A percentile compares a stretch with the other conserved stretches of the same genome.
phyloP scores from a whole-genome alignment of 2,888 invertebrate genomes.

The Caenorhabditis virilis region DNA sequence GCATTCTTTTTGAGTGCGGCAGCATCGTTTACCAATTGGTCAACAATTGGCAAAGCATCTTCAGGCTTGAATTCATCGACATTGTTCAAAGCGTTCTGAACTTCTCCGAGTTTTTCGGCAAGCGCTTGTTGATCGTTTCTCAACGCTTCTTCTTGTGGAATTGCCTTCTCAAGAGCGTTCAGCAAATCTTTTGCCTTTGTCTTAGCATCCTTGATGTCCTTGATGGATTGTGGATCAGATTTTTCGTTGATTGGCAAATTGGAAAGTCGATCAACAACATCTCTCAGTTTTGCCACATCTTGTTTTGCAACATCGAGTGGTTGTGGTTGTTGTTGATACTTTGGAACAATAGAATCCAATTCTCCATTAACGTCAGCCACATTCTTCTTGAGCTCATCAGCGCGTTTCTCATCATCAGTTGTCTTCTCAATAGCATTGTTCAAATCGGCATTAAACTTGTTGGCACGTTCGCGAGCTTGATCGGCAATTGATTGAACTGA shows the following conservation, averaged over 20 bases:
- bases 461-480: constrained; percentile 28
- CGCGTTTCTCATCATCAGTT: constrained; percentile 28
- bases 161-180: constrained; percentile 7
- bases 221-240: constrained; percentile 12
- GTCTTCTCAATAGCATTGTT: constrained; percentile 28
- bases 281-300: constrained; percentile 23
- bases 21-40: constrained; percentile 19
- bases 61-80: constrained; percentile 4
- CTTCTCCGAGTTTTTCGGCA: background rate
- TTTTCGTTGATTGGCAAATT: constrained; percentile 1
- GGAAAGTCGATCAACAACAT: constrained; percentile 12
- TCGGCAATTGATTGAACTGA: constrained; percentile 4
- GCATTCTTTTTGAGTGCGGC: constrained; percentile 10
- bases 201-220: constrained; percentile 18
- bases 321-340: constrained; percentile 28
- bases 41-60: constrained; percentile 12
- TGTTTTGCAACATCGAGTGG: constrained; percentile 33
- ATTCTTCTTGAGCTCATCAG: constrained; percentile 28
- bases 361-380: constrained; percentile 16
- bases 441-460: constrained; percentile 29
- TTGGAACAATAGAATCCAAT: constrained; percentile 31
- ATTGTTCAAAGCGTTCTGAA: background rate
- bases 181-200: constrained; percentile 17
- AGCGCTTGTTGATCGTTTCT: constrained; percentile 5
- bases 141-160: constrained; percentile 8